Percentiles rank a stretch among this genome's conserved stretches.
Evolutionary conservation across 2,888 invertebrate genomes (phyloP).

Genomic region (Cephus rjabovi): DNA sequence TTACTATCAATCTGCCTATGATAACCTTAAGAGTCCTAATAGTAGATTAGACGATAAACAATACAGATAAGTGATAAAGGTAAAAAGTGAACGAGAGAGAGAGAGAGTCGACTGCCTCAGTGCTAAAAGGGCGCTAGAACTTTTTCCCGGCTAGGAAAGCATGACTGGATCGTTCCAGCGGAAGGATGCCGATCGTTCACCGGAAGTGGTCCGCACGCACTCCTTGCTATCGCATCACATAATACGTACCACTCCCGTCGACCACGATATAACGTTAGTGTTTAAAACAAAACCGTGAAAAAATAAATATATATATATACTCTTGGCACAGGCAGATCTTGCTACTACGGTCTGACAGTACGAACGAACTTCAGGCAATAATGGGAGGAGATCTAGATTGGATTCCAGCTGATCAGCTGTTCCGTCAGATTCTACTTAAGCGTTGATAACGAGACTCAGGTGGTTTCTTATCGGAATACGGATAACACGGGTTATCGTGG

Average conservation of each 20-base stretch:
- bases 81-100: no score
- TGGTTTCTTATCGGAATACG: background rate
- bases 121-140: background rate
- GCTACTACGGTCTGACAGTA: background rate
- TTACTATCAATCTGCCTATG: no score
- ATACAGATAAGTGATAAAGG: no score
- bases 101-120: background rate
- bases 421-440: background rate
- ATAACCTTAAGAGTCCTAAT: no score
- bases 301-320: background rate
- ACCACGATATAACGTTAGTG: background rate
- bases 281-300: background rate
- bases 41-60: no score
- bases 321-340: background rate
- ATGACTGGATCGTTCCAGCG: conserved; percentile 4
- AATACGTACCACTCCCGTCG: background rate
- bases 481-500: background rate
- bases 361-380: background rate
- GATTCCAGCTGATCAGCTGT: background rate
- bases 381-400: background rate
- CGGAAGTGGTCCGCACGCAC: conserved; percentile 15
- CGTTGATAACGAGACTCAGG: background rate
- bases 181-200: conserved; percentile 15
- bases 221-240: conserved; percentile 10
- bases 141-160: background rate